phyloP scores from a whole-genome alignment of 2,888 invertebrate genomes.

The Nomada ferruginata region DNA sequence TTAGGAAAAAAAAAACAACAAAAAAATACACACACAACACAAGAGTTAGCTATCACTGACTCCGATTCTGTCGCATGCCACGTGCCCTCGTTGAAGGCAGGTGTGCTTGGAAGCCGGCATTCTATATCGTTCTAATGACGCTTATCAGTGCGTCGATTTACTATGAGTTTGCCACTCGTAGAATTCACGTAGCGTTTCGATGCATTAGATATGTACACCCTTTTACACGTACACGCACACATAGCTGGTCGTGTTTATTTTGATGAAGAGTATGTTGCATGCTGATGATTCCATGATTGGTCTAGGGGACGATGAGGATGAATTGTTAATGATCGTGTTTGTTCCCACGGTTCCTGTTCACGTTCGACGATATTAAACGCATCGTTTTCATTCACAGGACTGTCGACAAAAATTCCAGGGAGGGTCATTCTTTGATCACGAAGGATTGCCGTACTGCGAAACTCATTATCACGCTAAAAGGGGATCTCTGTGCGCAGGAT shows the following conservation, averaged over 20 bases:
- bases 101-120: slow-evolving; percentile 17
- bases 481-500: slow-evolving; percentile 98
- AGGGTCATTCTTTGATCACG: slow-evolving; percentile 99
- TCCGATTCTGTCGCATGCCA: slow-evolving; percentile 34
- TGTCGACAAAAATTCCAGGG: slow-evolving; percentile 98
- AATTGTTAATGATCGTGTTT: not conserved
- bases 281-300: not conserved
- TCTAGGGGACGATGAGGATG: not conserved
- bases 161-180: slow-evolving; percentile 1
- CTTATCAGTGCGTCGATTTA: not conserved
- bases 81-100: slow-evolving; percentile 39
- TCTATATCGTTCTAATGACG: slow-evolving; percentile 15
- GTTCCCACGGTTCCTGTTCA: not conserved
- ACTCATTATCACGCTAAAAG: slow-evolving; percentile 99
- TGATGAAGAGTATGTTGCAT: too few relatives aligned
- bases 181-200: not conserved
- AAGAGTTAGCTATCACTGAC: slow-evolving; percentile 53
- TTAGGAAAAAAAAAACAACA: slow-evolving; percentile 63
- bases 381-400: slow-evolving; percentile 88
- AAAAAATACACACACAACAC: slow-evolving; percentile 73
- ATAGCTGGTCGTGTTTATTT: not conserved
- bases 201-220: not conserved
- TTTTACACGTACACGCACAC: not conserved
- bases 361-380: not conserved
- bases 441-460: slow-evolving; percentile 99